phyloP scores from a whole-genome alignment of 2,113 vertebrate species.

The Oreotrochilus melanogaster region DNA sequence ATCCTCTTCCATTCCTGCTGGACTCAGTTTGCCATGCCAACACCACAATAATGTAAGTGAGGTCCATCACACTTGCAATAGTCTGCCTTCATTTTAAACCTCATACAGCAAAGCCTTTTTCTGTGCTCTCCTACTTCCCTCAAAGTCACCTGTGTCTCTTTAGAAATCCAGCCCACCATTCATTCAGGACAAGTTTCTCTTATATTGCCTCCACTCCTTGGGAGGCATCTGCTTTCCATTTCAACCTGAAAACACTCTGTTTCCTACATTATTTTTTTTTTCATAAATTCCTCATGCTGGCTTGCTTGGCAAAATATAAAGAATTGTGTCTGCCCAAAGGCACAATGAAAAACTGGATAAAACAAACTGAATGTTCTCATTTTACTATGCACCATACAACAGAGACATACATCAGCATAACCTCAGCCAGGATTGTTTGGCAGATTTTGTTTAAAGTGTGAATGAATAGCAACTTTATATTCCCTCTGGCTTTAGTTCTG shows the following conservation, averaged over 20 bases:
- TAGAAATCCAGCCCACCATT: background rate
- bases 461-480: constrained; percentile 62
- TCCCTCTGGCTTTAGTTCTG: constrained; percentile 24
- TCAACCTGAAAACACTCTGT: constrained; percentile 25
- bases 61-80: background rate
- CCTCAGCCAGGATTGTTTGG: constrained; percentile 28
- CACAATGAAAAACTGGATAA: constrained; percentile 43
- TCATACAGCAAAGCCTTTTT: background rate
- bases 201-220: background rate
- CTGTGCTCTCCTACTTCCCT: background rate
- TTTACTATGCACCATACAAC: background rate
- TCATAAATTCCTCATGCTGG: constrained; percentile 44
- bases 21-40: background rate
- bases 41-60: background rate
- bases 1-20: background rate
- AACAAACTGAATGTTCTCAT: background rate
- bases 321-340: constrained; percentile 40
- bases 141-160: background rate
- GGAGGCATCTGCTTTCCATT: constrained; percentile 64
- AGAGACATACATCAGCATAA: constrained; percentile 20
- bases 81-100: background rate
- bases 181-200: background rate
- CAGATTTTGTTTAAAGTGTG: constrained; percentile 44
- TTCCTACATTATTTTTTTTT: constrained; percentile 40
- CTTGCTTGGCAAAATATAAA: constrained; percentile 12